A percentile compares a stretch with the other conserved stretches of the same genome.
Conservation (phyloP, 2,888 invertebrate genomes). For the Petrophora chlorosata region DNA sequence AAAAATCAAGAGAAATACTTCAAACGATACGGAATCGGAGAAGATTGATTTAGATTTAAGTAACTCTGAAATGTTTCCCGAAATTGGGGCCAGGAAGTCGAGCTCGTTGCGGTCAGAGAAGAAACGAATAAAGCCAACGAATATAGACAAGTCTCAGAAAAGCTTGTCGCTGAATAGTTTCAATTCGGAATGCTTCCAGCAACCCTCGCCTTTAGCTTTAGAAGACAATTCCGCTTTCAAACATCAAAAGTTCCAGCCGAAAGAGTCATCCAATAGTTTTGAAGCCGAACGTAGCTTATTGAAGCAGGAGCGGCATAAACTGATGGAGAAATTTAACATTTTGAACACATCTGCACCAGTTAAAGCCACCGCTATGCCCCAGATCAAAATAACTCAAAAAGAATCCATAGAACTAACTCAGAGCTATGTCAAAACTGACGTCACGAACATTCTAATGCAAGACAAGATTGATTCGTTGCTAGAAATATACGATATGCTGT, state of each 20-base stretch:
- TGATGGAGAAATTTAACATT: constrained; percentile 77
- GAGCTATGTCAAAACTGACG: constrained; percentile 65
- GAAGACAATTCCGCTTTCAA: constrained; percentile 72
- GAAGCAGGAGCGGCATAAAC: constrained; percentile 71
- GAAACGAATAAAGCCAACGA: constrained; percentile 81
- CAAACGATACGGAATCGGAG: constrained; percentile 55
- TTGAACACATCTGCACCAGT: constrained; percentile 59
- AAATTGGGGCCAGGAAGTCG: constrained; percentile 69
- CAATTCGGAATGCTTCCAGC: constrained; percentile 63
- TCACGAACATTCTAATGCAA: constrained; percentile 72
- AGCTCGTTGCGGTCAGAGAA: constrained; percentile 64
- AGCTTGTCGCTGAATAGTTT: constrained; percentile 68
- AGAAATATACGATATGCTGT: constrained; percentile 82
- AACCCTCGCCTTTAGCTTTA: constrained; percentile 54
- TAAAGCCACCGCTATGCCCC: constrained; percentile 51
- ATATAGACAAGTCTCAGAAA: constrained; percentile 64
- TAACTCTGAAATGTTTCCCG: constrained; percentile 72
- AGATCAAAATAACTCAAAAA: constrained; percentile 63
- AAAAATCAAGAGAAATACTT: constrained; percentile 57
- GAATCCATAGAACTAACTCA: constrained; percentile 51
- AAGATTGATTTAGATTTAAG: constrained; percentile 66
- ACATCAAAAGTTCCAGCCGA: constrained; percentile 58
- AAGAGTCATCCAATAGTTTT: constrained; percentile 59
- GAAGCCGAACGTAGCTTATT: constrained; percentile 71
- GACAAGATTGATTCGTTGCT: constrained; percentile 82